phyloP scores from a whole-genome alignment of 1,140 invertebrate species.

The Ceratitis capitata region DNA sequence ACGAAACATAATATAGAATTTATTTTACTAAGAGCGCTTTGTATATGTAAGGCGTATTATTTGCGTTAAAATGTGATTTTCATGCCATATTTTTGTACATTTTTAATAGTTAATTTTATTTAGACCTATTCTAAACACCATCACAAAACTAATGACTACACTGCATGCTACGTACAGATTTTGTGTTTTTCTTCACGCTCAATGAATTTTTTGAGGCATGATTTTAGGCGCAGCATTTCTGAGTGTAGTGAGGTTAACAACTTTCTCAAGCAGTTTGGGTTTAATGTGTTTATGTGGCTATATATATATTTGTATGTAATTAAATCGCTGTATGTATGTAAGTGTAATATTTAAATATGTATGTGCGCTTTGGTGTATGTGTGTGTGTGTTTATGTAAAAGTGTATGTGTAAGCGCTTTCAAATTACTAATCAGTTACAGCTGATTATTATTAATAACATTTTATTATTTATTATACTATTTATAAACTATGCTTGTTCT shows the following conservation, averaged over 20 bases:
- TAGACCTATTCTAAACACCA: no score
- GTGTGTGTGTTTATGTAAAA: background rate
- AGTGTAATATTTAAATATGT: background rate
- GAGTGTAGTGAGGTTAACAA: no score
- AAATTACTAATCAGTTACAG: constrained; percentile 14
- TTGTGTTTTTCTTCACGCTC: no score
- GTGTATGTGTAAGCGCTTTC: constrained; percentile 4
- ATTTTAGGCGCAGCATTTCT: no score
- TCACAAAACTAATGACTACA: no score
- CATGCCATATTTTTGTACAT: background rate
- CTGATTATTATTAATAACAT: background rate
- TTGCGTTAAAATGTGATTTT: background rate
- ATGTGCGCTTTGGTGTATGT: background rate
- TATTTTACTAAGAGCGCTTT: background rate
- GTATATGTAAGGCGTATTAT: background rate
- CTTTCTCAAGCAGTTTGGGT: no score
- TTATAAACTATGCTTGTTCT: background rate
- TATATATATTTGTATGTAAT: background rate
- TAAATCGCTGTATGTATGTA: background rate
- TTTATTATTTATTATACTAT: background rate
- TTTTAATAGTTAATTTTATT: background rate
- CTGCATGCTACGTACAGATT: no score
- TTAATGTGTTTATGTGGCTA: background rate
- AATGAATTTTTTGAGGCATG: background rate
- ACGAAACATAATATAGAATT: background rate